These are phyloP conservation scores for Promerops cafer DNA, from an alignment of 2,113 vertebrate genomes.

Conservation along the genomic window DNA sequence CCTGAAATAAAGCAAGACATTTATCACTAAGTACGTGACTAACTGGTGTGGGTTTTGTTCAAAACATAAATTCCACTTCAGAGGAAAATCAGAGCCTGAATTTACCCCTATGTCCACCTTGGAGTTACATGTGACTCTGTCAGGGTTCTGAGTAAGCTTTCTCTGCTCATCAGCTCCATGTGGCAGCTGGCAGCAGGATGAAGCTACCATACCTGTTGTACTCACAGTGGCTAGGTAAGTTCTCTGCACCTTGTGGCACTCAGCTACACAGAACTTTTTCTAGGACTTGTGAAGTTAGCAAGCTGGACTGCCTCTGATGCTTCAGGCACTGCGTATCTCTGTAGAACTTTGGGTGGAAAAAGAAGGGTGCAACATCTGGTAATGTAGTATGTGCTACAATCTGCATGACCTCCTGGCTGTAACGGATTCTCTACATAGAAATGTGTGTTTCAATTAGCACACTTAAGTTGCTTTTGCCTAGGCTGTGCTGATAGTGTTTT, in stretches of 20 bases:
- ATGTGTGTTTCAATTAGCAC: neutral
- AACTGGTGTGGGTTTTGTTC: neutral
- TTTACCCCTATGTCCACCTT: neutral
- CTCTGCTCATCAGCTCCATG: neutral
- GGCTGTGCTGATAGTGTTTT: neutral
- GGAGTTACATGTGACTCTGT: neutral
- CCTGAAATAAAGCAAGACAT: neutral
- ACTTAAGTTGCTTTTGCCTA: neutral
- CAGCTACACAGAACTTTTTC: neutral
- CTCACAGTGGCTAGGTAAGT: neutral
- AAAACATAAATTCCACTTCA: neutral
- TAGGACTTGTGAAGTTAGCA: neutral
- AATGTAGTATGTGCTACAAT: neutral
- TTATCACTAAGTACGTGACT: neutral
- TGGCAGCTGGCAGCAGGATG: neutral
- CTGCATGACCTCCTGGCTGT: neutral
- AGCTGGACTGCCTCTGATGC: neutral
- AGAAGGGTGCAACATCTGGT: neutral
- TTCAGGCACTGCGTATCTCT: neutral
- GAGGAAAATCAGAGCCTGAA: neutral
- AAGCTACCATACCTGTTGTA: neutral
- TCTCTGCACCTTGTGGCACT: neutral
- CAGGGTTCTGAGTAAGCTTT: neutral
- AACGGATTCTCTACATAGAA: neutral
- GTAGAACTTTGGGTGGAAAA: fast-evolving